Base-by-base conservation (phyloP, 1,140 invertebrate genomes). In the Macrostomum lignano region DNA sequence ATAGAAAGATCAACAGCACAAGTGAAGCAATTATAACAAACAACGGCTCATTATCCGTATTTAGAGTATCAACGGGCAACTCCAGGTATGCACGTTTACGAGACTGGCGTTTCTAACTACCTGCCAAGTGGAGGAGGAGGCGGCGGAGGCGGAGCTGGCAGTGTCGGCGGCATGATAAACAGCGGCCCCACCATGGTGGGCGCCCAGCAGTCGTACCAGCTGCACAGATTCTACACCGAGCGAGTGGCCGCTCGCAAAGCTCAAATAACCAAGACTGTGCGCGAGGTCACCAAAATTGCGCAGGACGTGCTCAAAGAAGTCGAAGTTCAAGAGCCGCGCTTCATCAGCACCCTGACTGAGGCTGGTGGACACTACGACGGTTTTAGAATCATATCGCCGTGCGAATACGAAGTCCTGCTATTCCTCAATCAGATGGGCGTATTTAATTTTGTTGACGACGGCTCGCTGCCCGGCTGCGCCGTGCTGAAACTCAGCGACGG, bases 391-490 rank as follows among this genome's bases (percentile, higher is more conserved):
- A 65, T 78, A 25, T 75, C 78, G 2, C 77, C 78, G 1, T 68
- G 65, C 21, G 81, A 88, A 50, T 88, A 82, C 52, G 81, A 88
- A 58, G 75, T 86, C 10, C 73, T 88, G 20, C 65, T 91, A 22
- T 88, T 84, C 53, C 65, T 91, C 15, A 84, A 84, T 55, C 77
- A 84, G 55, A 84, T 84, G 77, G 77, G 77, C 3, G 79, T 86
- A 3, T 72, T 88, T 44, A 86, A 86, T 52, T 86, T 88, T 55
- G 77, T 86, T 19, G 81, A 88, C 52, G 81, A 86, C 56, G 77
- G 77, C 0, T 74, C 72, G 1, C 63, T 84, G 25, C 78, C 77
- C 0, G 81, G 81, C 7, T 86, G 79, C 55, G 78, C 79, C 6
- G 78, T 84, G 9, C 57, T 88, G 13, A 86, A 86, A 53, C 60